phyloP scores from a whole-genome alignment of 2,797 vertebrate species.

The Amazona finschi region DNA sequence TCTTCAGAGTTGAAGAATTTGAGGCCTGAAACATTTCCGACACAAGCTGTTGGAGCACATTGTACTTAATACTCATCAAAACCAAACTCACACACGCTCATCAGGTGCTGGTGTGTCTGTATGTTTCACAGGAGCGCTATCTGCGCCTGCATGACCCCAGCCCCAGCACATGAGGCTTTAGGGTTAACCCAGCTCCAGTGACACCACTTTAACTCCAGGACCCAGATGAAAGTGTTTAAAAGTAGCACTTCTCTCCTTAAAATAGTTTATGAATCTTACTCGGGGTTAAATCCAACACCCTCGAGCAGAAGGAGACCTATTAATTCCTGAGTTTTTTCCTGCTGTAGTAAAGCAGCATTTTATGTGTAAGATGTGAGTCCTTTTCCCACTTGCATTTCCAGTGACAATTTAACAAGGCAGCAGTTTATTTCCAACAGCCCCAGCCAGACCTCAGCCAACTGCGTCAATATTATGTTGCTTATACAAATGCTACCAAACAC shows the following conservation, averaged over 20 bases:
- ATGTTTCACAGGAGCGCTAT: not conserved
- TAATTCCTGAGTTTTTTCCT: slow-evolving; percentile 69
- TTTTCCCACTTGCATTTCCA: slow-evolving; percentile 65
- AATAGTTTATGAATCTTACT: slow-evolving; percentile 72
- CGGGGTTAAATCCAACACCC: slow-evolving; percentile 53
- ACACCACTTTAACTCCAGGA: slow-evolving; percentile 21
- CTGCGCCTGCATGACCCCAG: not conserved
- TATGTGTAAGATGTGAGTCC: slow-evolving; percentile 72
- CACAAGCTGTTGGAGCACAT: not conserved
- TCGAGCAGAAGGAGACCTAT: slow-evolving; percentile 64
- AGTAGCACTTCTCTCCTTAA: slow-evolving; percentile 75
- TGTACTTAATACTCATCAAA: not conserved
- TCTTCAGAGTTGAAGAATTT: not conserved
- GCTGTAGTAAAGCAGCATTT: slow-evolving; percentile 54
- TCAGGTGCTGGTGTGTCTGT: not conserved
- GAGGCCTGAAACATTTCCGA: not conserved
- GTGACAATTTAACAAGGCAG: slow-evolving; percentile 68
- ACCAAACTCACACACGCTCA: not conserved
- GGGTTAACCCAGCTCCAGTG: not conserved
- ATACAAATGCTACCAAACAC: slow-evolving; percentile 57
- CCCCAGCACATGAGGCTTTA: not conserved
- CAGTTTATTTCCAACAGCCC: slow-evolving; percentile 72
- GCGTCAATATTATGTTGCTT: slow-evolving; percentile 73
- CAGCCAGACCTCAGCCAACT: slow-evolving; percentile 64
- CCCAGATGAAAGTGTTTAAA: slow-evolving; percentile 22